Conservation (phyloP, 2,888 invertebrate genomes). For the Hyles lineata region DNA sequence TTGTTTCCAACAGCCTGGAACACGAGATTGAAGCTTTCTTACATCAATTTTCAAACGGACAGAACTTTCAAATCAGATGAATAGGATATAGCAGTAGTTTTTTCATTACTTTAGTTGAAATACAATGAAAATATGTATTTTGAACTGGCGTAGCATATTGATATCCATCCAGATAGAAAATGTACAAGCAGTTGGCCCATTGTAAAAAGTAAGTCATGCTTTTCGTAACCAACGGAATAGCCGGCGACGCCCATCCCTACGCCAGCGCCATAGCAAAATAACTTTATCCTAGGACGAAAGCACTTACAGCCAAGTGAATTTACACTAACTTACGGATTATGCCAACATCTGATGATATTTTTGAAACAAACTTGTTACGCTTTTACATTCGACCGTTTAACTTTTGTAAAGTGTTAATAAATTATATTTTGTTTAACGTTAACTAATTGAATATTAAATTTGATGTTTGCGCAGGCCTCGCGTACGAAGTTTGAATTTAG, state of each 20-base stretch:
- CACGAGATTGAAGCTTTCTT: too few species aligned
- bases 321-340: constrained; percentile 25
- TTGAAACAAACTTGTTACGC: constrained; percentile 18
- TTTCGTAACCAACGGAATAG: constrained; percentile 14
- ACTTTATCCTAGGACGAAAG: constrained; percentile 20
- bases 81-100: too few species aligned
- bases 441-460: constrained; percentile 26
- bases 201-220: neutral
- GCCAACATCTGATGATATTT: constrained; percentile 25
- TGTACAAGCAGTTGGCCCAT: too few species aligned
- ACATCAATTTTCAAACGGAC: too few species aligned
- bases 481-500: constrained; percentile 17
- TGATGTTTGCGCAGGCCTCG: constrained; percentile 23
- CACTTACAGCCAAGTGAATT: constrained; percentile 17
- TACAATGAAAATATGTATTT: too few species aligned
- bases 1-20: too few species aligned
- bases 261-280: constrained; percentile 10
- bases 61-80: too few species aligned
- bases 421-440: constrained; percentile 22
- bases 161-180: neutral
- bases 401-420: constrained; percentile 24
- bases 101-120: too few species aligned
- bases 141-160: too few species aligned
- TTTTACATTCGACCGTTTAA: constrained; percentile 15
- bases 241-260: constrained; percentile 9